phyloP scores from a whole-genome alignment of 2,113 vertebrate species.

The Coracopsis vasa region DNA sequence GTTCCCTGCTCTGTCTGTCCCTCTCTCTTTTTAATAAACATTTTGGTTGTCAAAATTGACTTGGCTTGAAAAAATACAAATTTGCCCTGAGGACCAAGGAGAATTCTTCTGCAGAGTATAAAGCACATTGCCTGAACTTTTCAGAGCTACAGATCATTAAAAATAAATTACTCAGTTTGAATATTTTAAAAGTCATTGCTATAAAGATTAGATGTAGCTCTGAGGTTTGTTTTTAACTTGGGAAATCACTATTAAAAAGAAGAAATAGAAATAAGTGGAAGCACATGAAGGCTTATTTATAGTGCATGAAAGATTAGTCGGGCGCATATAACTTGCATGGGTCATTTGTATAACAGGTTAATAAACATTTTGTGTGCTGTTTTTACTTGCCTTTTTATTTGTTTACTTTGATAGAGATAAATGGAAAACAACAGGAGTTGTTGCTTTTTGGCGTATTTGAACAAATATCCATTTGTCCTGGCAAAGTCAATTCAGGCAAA shows the following conservation, averaged over 20 bases:
- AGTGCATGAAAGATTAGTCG: background rate
- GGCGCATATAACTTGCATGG: rapidly evolving
- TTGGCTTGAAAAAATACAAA: background rate
- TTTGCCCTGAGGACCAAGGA: background rate
- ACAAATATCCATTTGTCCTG: background rate
- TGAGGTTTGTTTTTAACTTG: background rate
- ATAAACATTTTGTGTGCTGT: background rate
- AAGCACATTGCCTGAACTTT: background rate
- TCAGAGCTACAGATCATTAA: conserved; percentile 42
- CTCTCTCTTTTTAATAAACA: conserved; percentile 1
- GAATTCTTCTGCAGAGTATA: background rate
- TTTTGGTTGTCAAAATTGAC: background rate
- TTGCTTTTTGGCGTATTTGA: background rate
- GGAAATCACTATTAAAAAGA: background rate
- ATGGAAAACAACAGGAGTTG: background rate
- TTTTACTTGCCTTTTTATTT: background rate
- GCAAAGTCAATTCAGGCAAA: background rate
- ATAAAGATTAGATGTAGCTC: background rate
- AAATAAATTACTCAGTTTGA: conserved; percentile 32
- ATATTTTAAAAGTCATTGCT: conserved; percentile 19
- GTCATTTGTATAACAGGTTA: background rate
- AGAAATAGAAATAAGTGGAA: background rate
- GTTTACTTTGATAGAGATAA: background rate
- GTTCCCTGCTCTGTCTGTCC: background rate
- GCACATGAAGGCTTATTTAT: background rate